phyloP scores from a whole-genome alignment of 2,113 vertebrate species.

The Phalacrocorax carbo region DNA sequence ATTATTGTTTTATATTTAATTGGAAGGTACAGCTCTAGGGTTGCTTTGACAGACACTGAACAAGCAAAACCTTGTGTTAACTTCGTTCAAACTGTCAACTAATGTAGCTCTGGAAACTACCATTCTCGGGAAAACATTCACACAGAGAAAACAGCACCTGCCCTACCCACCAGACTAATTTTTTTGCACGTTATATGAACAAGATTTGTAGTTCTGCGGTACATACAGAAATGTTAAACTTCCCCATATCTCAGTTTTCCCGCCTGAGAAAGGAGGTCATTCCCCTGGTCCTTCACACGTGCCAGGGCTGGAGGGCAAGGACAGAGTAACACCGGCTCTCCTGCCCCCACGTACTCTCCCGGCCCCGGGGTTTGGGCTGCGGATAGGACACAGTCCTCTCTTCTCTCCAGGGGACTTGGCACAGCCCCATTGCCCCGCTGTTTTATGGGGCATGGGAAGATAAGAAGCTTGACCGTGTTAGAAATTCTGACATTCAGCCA shows the following conservation, averaged over 20 bases:
- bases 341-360: neutral
- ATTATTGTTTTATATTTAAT: neutral
- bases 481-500: neutral
- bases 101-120: neutral
- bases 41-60: neutral
- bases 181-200: neutral
- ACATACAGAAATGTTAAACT: neutral
- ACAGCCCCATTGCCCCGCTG: neutral
- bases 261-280: neutral
- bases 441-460: neutral
- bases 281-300: accelerated
- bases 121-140: neutral
- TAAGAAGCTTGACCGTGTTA: neutral
- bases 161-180: neutral
- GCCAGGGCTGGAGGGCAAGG: neutral
- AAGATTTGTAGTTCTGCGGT: neutral
- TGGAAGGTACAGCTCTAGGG: neutral
- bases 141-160: neutral
- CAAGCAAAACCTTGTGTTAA: neutral
- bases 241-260: neutral
- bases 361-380: neutral
- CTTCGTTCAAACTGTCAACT: neutral
- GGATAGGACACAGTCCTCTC: neutral
- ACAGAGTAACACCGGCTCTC: neutral
- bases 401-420: neutral